Conservation (phyloP, 2,888 invertebrate species). For the Chymomyza amoena region DNA sequence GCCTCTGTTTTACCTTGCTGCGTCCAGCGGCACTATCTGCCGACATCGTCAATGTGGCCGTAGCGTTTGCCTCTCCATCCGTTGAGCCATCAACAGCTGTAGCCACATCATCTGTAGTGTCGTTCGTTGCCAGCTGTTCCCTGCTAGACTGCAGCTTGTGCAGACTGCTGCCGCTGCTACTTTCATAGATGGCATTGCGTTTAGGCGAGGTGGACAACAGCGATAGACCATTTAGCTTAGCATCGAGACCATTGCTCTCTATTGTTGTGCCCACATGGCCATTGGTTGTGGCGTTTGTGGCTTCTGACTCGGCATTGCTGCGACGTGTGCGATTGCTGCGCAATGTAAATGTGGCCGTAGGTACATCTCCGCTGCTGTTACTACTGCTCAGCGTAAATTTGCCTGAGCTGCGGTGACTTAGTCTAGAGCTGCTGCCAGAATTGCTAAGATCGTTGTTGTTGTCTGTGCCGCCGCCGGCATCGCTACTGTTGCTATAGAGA, state of each 20-base stretch:
- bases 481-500: conserved; percentile 55
- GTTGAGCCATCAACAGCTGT: conserved; percentile 13
- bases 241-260: conserved; percentile 53
- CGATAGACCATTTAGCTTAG: conserved; percentile 58
- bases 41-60: conserved; percentile 51
- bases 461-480: conserved; percentile 36
- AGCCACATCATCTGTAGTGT: neutral
- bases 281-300: conserved; percentile 16
- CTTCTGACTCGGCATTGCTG: conserved; percentile 7
- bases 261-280: neutral
- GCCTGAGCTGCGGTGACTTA: conserved; percentile 34
- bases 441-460: neutral
- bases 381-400: conserved; percentile 54
- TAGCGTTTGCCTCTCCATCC: conserved; percentile 47
- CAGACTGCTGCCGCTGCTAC: conserved; percentile 21
- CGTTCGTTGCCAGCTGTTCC: conserved; percentile 10
- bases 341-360: conserved; percentile 73
- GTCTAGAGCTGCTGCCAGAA: conserved; percentile 20
- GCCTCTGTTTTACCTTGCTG: conserved; percentile 54
- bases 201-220: conserved; percentile 57
- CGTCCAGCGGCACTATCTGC: conserved; percentile 43
- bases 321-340: conserved; percentile 63
- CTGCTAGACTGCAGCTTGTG: conserved; percentile 25
- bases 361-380: conserved; percentile 68
- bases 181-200: conserved; percentile 62